These are phyloP conservation scores for Drosophila buzzatii DNA, from an alignment of 2,888 invertebrate species.

Conservation along the genomic window DNA sequence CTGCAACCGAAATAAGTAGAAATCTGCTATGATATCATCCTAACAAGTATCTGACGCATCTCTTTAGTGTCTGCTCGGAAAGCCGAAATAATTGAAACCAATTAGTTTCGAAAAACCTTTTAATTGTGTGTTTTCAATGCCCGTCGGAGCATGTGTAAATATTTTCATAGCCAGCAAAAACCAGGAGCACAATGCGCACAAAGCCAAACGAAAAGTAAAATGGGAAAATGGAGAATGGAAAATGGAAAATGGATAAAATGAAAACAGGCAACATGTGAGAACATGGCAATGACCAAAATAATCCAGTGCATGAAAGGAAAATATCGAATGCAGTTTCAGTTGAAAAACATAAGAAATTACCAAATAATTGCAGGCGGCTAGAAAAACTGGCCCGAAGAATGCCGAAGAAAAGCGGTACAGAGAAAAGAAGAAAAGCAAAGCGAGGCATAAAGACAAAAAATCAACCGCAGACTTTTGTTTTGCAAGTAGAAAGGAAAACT, in stretches of 20 bases:
- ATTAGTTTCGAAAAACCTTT: constrained; percentile 80
- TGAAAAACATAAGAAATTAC: constrained; percentile 63
- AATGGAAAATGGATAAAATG: constrained; percentile 22
- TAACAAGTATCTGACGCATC: constrained; percentile 39
- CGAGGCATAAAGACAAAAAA: constrained; percentile 66
- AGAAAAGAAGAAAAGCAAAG: constrained; percentile 42
- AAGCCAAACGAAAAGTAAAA: constrained; percentile 16
- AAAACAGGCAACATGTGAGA: constrained; percentile 65
- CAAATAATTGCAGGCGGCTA: constrained; percentile 70
- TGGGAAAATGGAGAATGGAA: constrained; percentile 22
- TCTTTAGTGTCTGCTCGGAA: constrained; percentile 63
- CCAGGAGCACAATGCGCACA: constrained; percentile 48
- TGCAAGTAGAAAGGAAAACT: constrained; percentile 34
- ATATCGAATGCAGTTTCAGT: constrained; percentile 57
- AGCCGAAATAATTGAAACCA: constrained; percentile 81
- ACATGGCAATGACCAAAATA: constrained; percentile 81
- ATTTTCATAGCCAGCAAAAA: constrained; percentile 67
- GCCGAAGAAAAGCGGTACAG: constrained; percentile 38
- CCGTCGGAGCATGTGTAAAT: constrained; percentile 69
- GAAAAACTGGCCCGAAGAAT: constrained; percentile 32
- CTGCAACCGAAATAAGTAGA: background rate
- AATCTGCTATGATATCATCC: constrained; percentile 42
- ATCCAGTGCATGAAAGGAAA: constrained; percentile 52
- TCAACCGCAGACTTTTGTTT: constrained; percentile 70
- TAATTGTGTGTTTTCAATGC: constrained; percentile 74